Base-by-base conservation (phyloP, 1,140 invertebrate genomes). In the Phymorhynchus buccinoides region DNA sequence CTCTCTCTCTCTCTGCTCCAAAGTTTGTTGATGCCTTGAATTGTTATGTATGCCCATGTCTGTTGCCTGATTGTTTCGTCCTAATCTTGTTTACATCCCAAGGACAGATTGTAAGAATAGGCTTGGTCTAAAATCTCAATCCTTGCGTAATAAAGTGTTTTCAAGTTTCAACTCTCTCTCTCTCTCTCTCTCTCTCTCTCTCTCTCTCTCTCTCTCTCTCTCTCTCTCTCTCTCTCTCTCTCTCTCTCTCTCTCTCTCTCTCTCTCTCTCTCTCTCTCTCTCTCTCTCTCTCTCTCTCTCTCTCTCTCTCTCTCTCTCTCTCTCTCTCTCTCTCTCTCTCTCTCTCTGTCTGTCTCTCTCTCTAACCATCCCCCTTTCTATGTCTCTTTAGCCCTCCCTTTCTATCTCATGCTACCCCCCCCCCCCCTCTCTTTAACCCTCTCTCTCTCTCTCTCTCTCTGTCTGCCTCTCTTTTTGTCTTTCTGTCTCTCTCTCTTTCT, bases 211-310 rank as follows among this genome's bases (percentile, higher is more conserved):
- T 75, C 16, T 18, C 68, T 41, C 68, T 39, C 27, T 42, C 3
- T 68, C 32, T 71, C 27, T 35, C 66, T 73, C 27, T 82, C 66
- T 56, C 80, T 75, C 32, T 82, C 62, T 83, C 80, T 77, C 79
- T 68, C 80, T 32, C 39, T 42, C 85, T 78, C 84, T 66, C 42
- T 41, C 48, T 62, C 84, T 35, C 42, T 86, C 37, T 42, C 37
- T 75, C 71, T 80, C 30, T 85, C 71, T 66, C 48, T 56, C 30
- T 52, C 37, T 42, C 44, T 85, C 14, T 44, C 41, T 37, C 30
- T 32, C 30, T 27, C 85, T 48, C 66, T 81, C 39, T 52, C 39
- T 77, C 56, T 56, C 37, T 44, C 77, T n/a, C 52, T 37, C 0
- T 9, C 73, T 32, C 9, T 27, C 41, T 27, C 12, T 42, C 73